phyloP scores from a whole-genome alignment of 1,140 invertebrate species.

The Gryllus bimaculatus region DNA sequence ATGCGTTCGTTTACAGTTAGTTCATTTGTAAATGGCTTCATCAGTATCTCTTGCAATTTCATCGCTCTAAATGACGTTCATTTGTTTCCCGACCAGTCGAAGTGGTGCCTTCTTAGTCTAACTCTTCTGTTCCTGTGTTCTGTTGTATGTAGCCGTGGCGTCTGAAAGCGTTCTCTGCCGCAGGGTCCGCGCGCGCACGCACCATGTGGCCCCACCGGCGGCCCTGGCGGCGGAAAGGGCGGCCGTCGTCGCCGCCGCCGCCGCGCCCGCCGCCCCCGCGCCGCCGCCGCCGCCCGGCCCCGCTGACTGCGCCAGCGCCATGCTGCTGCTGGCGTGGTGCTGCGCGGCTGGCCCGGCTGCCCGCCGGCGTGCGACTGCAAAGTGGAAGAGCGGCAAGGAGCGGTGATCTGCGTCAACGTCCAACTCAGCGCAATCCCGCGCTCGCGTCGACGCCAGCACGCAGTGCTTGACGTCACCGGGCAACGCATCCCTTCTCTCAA shows the following conservation, averaged over 20 bases:
- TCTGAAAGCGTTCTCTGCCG: background rate
- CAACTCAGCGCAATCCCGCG: conserved; percentile 58
- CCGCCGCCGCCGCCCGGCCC: too few relatives aligned
- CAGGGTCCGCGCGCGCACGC: background rate
- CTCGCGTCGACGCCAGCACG: conserved; percentile 58
- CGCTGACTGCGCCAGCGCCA: too few relatives aligned
- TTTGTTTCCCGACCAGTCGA: too few relatives aligned
- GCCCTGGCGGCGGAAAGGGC: background rate
- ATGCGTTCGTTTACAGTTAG: too few relatives aligned
- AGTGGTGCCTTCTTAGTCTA: too few relatives aligned
- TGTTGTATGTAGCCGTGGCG: too few relatives aligned
- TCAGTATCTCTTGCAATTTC: too few relatives aligned
- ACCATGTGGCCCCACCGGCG: background rate
- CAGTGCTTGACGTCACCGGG: conserved; percentile 67
- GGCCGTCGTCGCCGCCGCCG: too few relatives aligned
- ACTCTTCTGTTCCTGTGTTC: too few relatives aligned
- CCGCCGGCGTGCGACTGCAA: conserved; percentile 55
- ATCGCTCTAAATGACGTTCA: too few relatives aligned
- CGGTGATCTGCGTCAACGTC: conserved; percentile 61
- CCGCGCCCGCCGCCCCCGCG: too few relatives aligned
- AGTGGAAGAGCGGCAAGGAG: conserved; percentile 80
- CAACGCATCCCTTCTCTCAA: conserved; percentile 37
- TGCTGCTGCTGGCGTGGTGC: background rate
- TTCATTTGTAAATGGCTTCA: too few relatives aligned
- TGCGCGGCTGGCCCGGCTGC: background rate